Conservation (phyloP, 2,888 invertebrate genomes). For the Hyalella azteca region DNA sequence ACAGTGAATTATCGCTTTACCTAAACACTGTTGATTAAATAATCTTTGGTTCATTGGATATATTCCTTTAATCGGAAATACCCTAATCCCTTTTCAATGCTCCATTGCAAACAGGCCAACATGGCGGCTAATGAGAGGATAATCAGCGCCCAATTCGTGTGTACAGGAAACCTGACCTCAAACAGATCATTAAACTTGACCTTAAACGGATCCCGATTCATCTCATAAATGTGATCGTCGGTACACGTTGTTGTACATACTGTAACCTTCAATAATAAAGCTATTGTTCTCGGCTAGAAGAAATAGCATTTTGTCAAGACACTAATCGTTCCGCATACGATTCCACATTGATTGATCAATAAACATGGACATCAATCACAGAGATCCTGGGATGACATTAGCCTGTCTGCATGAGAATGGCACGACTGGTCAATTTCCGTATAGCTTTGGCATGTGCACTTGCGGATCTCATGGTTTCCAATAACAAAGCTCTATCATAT, state of each 20-base stretch:
- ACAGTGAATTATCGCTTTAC: too few relatives aligned
- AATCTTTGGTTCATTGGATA: too few relatives aligned
- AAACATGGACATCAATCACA: slow-evolving; percentile 9
- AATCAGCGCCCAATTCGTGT: too few relatives aligned
- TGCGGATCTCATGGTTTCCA: slow-evolving; percentile 10
- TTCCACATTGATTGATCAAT: slow-evolving; percentile 15
- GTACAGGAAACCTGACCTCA: neutral
- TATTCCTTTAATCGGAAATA: too few relatives aligned
- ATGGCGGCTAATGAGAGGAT: too few relatives aligned
- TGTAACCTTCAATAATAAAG: neutral
- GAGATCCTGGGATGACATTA: neutral
- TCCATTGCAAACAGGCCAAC: too few relatives aligned
- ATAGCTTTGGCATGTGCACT: neutral
- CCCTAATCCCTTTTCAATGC: too few relatives aligned
- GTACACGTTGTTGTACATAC: neutral
- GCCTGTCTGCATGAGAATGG: slow-evolving; percentile 21
- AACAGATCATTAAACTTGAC: neutral
- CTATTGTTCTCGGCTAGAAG: neutral
- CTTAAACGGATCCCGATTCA: neutral
- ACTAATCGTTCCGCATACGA: neutral
- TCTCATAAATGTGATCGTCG: neutral
- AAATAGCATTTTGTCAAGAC: neutral
- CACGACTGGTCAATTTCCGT: slow-evolving; percentile 6
- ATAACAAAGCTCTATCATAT: slow-evolving; percentile 24
- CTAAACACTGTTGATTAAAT: too few relatives aligned